Base-by-base conservation (phyloP, 2,888 invertebrate genomes). In the Phlogophora meticulosa region DNA sequence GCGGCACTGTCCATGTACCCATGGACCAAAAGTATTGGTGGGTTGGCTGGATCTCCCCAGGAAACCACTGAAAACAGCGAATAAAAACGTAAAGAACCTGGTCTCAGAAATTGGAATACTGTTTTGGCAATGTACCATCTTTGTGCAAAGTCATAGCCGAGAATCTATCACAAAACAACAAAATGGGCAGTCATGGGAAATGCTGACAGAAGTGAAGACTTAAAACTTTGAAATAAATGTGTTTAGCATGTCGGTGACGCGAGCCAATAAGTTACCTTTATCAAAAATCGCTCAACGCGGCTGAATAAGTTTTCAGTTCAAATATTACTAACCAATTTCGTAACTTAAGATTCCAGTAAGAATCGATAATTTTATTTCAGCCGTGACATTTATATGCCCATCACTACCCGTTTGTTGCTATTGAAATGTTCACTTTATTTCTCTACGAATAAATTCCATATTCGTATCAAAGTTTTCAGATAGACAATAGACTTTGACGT, bases 1-100 rank as follows among this genome's bases (percentile, higher is more conserved):
- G 96, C 96, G 15, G 96, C 96, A 81, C 96, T 96, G 85, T 97
- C 96, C 88, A 95, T 91, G 83, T 95, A 91, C 1, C 97, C 96
- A 80, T 97, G 97, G 1, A 96, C 80, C 45, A 95, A 90, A 28
- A 97, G 82, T 28, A 96, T 88, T 9, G 96, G 93, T 46, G 91
- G 88, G 17, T 93, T 87, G 20, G 89, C 75, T 61, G 89, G 83
- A 42, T 93, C 82, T 7, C 96, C 96, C 96, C 96, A 96, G 78
- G 95, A 90, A 85, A 96, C 95, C 66, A 93, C 96, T 96, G 81
- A 24, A 92, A 24, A 32, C 15, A n/a, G 5, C 1, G 13, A 13
- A 3, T 17, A 0, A 36, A 17, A 11, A 0, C 7, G 13, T 9
- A 1, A 34, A 7, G 4, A 10, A 10, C n/a, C 7, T 17, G 10